phyloP scores from a whole-genome alignment of 2,888 invertebrate species.

The Drosophila tripunctata region DNA sequence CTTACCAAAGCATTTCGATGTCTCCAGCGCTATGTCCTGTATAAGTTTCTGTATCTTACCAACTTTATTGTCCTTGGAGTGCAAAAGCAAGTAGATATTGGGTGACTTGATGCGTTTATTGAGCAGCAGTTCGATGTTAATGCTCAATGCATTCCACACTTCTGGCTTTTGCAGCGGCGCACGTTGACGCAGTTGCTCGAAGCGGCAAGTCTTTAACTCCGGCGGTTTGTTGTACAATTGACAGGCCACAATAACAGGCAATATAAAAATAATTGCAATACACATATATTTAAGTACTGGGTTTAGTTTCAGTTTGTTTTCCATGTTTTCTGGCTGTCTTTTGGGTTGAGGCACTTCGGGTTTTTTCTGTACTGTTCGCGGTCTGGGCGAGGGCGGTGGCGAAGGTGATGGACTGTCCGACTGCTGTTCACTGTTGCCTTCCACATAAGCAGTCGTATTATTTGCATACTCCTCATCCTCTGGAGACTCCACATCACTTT shows the following conservation, averaged over 20 bases:
- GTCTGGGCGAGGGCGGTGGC: neutral
- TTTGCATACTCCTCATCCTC: neutral
- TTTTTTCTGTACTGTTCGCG: too few relatives aligned
- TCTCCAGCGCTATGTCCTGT: conserved; percentile 61
- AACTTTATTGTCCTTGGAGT: conserved; percentile 33
- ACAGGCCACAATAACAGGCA: neutral
- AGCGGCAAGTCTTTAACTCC: conserved; percentile 60
- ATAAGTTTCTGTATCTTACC: conserved; percentile 49
- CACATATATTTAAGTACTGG: too few relatives aligned
- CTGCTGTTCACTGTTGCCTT: neutral
- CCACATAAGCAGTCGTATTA: neutral
- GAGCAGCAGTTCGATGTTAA: conserved; percentile 69
- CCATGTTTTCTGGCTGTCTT: neutral
- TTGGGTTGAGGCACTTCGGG: too few relatives aligned
- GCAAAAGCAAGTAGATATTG: conserved; percentile 75
- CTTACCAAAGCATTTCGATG: conserved; percentile 79
- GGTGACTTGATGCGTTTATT: conserved; percentile 64
- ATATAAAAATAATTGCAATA: neutral
- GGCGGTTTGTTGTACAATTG: neutral
- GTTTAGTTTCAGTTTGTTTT: neutral
- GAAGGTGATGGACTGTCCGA: neutral
- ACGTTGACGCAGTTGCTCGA: conserved; percentile 35
- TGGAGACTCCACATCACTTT: conserved; percentile 9
- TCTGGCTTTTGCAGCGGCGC: conserved; percentile 53
- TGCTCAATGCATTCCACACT: conserved; percentile 65